phyloP scores from a whole-genome alignment of 2,888 invertebrate genomes.

The Eugnorisma glareosa region DNA sequence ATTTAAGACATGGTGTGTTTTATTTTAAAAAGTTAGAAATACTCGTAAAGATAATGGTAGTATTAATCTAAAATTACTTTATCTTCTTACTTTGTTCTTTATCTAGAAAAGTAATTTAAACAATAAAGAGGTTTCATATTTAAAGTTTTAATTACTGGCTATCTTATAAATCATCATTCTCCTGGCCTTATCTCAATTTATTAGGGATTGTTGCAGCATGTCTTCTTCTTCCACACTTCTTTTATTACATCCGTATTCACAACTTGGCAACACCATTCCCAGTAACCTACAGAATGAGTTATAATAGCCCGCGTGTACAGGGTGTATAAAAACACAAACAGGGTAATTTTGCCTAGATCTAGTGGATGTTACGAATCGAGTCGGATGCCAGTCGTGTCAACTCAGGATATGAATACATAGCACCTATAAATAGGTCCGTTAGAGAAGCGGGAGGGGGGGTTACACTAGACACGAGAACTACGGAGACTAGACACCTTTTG shows the following conservation, averaged over 20 bases:
- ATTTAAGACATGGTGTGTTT: slow-evolving; percentile 19
- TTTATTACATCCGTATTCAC: background rate
- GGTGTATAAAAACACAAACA: slow-evolving; percentile 42
- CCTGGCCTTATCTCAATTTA: background rate
- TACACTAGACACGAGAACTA: slow-evolving; percentile 17
- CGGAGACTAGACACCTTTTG: slow-evolving; percentile 19
- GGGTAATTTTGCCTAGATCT: slow-evolving; percentile 45
- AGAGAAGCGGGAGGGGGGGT: background rate
- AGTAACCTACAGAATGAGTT: slow-evolving; percentile 30
- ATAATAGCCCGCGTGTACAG: slow-evolving; percentile 30
- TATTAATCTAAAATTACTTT: slow-evolving; percentile 12
- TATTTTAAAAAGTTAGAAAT: slow-evolving; percentile 7
- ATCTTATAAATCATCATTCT: background rate
- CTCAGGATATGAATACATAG: slow-evolving; percentile 53
- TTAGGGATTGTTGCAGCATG: background rate
- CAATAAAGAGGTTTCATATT: background rate
- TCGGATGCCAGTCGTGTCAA: slow-evolving; percentile 51
- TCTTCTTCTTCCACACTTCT: background rate
- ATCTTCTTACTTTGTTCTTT: background rate
- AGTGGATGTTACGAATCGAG: slow-evolving; percentile 34
- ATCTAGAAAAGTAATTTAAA: background rate
- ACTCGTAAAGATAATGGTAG: slow-evolving; percentile 1
- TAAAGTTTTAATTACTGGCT: background rate
- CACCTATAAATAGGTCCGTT: slow-evolving; percentile 39
- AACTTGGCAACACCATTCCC: slow-evolving; percentile 36